phyloP scores from a whole-genome alignment of 92 coral and sea anemone species.

The Pocillopora grandis region DNA sequence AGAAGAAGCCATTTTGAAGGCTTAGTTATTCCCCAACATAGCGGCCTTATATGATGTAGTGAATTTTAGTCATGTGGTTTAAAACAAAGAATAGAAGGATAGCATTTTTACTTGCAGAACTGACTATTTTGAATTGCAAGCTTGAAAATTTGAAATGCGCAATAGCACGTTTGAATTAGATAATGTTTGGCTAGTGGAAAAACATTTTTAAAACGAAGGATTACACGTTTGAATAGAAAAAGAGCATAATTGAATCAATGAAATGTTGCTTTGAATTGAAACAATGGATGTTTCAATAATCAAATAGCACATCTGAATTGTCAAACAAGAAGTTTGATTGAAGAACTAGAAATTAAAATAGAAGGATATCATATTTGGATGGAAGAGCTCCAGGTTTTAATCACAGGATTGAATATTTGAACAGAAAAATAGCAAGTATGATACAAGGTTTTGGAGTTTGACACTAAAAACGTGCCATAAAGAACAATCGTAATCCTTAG shows the following conservation, averaged over 20 bases:
- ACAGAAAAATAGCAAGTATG: background rate
- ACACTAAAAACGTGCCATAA: slow-evolving; percentile 4
- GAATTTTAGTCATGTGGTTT: slow-evolving; percentile 62
- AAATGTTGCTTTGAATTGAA: background rate
- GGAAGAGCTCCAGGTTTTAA: background rate
- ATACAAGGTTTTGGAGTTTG: background rate
- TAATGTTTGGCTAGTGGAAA: too few species aligned
- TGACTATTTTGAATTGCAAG: slow-evolving; percentile 6
- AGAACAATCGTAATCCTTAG: background rate
- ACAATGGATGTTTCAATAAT: slow-evolving; percentile 8
- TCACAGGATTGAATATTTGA: slow-evolving; percentile 10
- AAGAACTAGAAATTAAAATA: slow-evolving; percentile 1
- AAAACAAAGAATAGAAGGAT: slow-evolving; percentile 44
- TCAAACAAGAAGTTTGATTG: slow-evolving; percentile 3
- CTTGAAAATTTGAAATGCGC: background rate
- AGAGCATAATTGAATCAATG: too few species aligned
- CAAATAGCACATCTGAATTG: slow-evolving; percentile 8
- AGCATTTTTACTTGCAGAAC: slow-evolving; percentile 13
- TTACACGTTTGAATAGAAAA: too few species aligned
- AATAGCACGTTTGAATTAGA: too few species aligned
- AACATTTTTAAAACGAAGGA: too few species aligned
- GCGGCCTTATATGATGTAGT: slow-evolving; percentile 45
- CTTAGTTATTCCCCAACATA: slow-evolving; percentile 56
- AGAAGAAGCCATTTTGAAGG: background rate
- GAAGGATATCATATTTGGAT: slow-evolving; percentile 10